Evolutionary conservation across 2,888 invertebrate species (phyloP), one percentile per base, ranked within the genome.

Genomic region (Parnassius apollo): DNA sequence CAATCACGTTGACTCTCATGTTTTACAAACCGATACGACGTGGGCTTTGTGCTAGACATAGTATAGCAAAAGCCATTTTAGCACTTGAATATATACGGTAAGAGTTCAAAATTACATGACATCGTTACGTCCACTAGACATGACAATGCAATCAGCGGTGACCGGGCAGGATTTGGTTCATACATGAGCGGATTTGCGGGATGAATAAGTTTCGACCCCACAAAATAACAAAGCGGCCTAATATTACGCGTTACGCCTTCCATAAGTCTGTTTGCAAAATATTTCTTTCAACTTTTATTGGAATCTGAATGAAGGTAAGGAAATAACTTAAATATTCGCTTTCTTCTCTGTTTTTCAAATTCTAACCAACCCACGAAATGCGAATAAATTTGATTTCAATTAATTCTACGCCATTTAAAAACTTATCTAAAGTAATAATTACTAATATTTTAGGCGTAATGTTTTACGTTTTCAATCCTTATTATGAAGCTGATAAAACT

Each of bases 121-220:
- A 18, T 3, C 53, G 46, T 49, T 59, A 57, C 67, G 81, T 77
- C 82, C 81, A 79, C 81, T 82, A 85, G 86, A 90, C 88, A 91
- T 90, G 91, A 91, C 91, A 91, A 89, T 88, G 91, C 91, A 91
- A 91, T 91, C 91, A 91, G 85, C 90, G 91, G 87, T 91, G 91
- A 91, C 91, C 91, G 88, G 80, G 83, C 85, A 83, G 91, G 91
- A 90, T 91, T 91, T 91, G 85, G 81, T 85, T 90, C 90, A 87
- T 90, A 91, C 91, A 91, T 89, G 91, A 88, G 80, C 87, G 91
- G 91, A 90, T 91, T 91, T 91, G 85, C 84, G 81, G 90, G 91
- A 90, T 91, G 90, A 90, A 91, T 91, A 91, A 89, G 91, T 91
- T 91, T 88, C 84, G 85, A 88, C 91, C 91, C 91, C 87, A 87